phyloP scores from a whole-genome alignment of 2,113 vertebrate genomes.

The Blennius ocellaris region DNA sequence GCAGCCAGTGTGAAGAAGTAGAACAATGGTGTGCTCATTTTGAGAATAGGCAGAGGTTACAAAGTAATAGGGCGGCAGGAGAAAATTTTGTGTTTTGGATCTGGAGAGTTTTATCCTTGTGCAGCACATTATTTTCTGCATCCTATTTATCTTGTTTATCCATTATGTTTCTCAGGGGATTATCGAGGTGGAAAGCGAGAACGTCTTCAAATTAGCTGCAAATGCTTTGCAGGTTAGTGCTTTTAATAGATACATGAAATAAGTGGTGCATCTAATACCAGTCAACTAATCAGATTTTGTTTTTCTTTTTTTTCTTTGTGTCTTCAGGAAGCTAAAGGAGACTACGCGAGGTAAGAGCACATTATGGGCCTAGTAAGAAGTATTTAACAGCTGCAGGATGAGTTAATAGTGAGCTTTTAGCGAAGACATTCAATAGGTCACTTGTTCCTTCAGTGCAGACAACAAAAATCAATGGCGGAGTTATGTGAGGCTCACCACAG shows the following conservation, averaged over 20 bases:
- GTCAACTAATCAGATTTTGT: conserved; percentile 36
- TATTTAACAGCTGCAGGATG: conserved; percentile 61
- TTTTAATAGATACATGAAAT: conserved; percentile 15
- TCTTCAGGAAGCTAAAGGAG: conserved; percentile 94
- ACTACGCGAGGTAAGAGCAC: conserved; percentile 92
- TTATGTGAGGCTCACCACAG: conserved; percentile 61
- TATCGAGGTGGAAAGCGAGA: conserved; percentile 96
- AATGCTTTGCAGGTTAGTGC: conserved; percentile 95
- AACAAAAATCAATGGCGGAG: conserved; percentile 70
- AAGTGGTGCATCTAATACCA: conserved; percentile 10
- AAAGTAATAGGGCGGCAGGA: conserved; percentile 17
- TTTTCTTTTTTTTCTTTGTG: conserved; percentile 11
- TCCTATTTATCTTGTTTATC: conserved; percentile 19
- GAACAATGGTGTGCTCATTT: conserved; percentile 35
- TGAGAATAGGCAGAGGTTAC: conserved; percentile 40
- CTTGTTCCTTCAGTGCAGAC: conserved; percentile 58
- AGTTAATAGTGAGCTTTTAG: conserved; percentile 60
- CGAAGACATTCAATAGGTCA: conserved; percentile 60
- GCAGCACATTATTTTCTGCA: conserved; percentile 9
- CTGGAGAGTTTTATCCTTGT: neutral
- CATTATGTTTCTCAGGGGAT: conserved; percentile 86
- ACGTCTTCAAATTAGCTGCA: conserved; percentile 96
- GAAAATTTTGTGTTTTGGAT: conserved; percentile 28
- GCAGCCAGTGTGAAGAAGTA: conserved; percentile 19
- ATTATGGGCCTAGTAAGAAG: conserved; percentile 33